These are phyloP conservation scores for Serripes groenlandicus DNA, from an alignment of 2,888 invertebrate species.

Conservation along the genomic window DNA sequence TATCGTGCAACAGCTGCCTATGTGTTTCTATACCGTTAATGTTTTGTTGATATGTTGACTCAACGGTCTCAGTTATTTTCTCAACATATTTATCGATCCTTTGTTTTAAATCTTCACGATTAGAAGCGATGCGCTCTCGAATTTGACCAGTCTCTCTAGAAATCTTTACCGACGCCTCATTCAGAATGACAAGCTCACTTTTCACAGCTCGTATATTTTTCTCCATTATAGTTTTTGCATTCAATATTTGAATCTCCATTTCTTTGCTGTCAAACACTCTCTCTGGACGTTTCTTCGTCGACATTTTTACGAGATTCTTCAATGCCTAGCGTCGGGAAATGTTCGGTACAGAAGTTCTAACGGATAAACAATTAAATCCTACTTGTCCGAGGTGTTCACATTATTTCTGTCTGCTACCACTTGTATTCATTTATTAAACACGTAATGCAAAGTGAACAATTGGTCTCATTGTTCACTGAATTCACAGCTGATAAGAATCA, in stretches of 20 bases:
- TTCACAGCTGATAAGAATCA: too few relatives aligned
- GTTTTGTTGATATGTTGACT: constrained; percentile 19
- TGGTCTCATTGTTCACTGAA: too few relatives aligned
- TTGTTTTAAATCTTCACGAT: constrained; percentile 17
- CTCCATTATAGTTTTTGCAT: constrained; percentile 5
- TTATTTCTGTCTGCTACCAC: too few relatives aligned
- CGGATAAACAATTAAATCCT: too few relatives aligned
- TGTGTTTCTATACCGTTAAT: constrained; percentile 18
- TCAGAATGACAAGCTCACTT: constrained; percentile 2
- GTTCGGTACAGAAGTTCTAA: too few relatives aligned
- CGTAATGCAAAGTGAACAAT: too few relatives aligned
- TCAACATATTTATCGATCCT: constrained; percentile 18
- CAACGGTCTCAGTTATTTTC: constrained; percentile 13
- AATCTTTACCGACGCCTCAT: constrained; percentile 23
- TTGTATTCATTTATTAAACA: too few relatives aligned
- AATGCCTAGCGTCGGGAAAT: too few relatives aligned
- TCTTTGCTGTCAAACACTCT: not conserved
- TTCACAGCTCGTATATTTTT: constrained; percentile 1
- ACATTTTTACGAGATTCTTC: too few relatives aligned
- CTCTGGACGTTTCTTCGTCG: not conserved
- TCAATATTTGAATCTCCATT: constrained; percentile 9
- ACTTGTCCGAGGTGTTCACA: too few relatives aligned
- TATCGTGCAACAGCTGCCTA: not conserved
- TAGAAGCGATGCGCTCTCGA: constrained; percentile 11
- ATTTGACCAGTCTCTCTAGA: constrained; percentile 24